Evolutionary conservation across 1,140 invertebrate genomes (phyloP).

Genomic region (Trichonephila inaurata): DNA sequence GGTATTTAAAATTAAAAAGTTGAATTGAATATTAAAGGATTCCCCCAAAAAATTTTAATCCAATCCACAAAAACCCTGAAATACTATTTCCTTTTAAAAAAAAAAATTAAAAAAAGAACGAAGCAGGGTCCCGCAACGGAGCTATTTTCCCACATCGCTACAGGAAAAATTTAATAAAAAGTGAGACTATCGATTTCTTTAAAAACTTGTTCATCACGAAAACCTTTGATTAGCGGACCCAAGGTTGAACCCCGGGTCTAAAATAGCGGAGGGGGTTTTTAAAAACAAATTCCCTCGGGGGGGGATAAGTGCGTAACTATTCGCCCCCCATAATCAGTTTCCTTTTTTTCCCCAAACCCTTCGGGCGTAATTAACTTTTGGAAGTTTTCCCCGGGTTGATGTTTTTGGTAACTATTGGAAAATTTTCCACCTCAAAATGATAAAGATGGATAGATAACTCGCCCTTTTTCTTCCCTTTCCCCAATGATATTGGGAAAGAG

Average conservation of each 20-base stretch:
- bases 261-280: neutral
- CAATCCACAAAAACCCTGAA: too few species aligned
- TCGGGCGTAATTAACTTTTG: constrained; percentile 6
- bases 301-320: neutral
- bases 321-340: neutral
- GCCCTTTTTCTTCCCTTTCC: neutral
- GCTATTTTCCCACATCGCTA: neutral
- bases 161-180: neutral
- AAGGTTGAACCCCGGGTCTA: constrained; percentile 1
- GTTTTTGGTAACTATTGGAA: constrained; percentile 6
- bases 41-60: too few species aligned
- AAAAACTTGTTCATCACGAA: neutral
- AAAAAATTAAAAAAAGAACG: neutral
- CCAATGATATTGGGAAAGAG: neutral
- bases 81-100: too few species aligned
- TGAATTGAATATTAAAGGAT: too few species aligned
- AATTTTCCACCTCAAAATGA: neutral
- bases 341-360: constrained; percentile 4
- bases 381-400: constrained; percentile 9
- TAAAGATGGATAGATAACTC: constrained; percentile 7
- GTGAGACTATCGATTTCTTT: neutral
- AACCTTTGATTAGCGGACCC: neutral
- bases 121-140: neutral
- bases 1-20: too few species aligned
- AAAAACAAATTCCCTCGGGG: neutral